Evolutionary conservation across 1,140 invertebrate genomes (phyloP), one percentile per base, ranked within the genome.

Genomic region (Camponotus vicinus): DNA sequence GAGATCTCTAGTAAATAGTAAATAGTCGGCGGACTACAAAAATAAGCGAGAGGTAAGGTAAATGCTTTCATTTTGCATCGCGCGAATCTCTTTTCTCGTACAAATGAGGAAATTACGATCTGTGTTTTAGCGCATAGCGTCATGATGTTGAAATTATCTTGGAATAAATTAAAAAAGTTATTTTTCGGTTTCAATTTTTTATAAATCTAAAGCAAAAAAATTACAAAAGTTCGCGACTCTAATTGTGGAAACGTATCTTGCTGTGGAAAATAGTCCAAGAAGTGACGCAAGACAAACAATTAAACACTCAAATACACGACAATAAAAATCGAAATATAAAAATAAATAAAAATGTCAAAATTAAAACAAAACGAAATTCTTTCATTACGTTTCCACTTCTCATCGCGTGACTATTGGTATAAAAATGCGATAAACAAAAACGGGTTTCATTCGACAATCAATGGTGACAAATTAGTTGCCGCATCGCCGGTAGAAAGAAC

Each of bases 391-490:
- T 18, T 27, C n/a, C 27, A 27, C 61, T 11, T 71, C 42, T 34
- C 52, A 18, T 21, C 7, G 49, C 27, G n/a, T 21, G 37, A 13
- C 34, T 13, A 52, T 15, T 13, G 67, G 21, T 70, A 61, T 45
- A 27, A 34, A 82, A 83, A 75, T 61, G 32, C 18, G 40, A 59
- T 52, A 13, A 75, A 75, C 79, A 45, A 83, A 27, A 73, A 83
- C 27, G 32, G 55, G 9, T 13, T 69, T 21, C 52, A 57, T 83
- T 83, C 52, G 40, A 73, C 64, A 70, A 13, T 15, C 15, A n/a
- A 13, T 11, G 55, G 52, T 71, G 11, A 69, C 27, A 75, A 83
- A 83, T 83, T 83, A 73, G 55, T 71, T 82, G 55, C 49, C 37
- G 32, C 37, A 52, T 82, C 18, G 66, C 11, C 37, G 67, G 40